These are phyloP conservation scores for Trematocara macrostoma DNA, from an alignment of 2,113 vertebrate genomes.

Conservation along the genomic window DNA sequence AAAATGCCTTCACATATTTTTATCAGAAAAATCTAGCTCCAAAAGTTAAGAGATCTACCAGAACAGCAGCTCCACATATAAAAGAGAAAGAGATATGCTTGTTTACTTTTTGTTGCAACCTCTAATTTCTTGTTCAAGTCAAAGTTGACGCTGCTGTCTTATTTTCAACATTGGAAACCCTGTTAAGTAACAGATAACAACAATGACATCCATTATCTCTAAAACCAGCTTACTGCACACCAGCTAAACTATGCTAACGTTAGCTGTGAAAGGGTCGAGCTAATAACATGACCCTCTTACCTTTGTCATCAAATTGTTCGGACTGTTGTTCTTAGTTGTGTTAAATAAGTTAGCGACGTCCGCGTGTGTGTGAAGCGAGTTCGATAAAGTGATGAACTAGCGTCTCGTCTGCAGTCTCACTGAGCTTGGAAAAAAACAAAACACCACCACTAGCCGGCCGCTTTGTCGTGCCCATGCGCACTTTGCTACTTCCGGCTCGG, in stretches of 20 bases:
- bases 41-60: neutral
- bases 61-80: neutral
- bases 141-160: neutral
- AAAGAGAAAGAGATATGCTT: neutral
- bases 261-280: neutral
- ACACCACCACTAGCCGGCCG: neutral
- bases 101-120: neutral
- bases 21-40: neutral
- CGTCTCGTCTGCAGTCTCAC: neutral
- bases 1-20: neutral
- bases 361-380: neutral
- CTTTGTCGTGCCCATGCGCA: neutral
- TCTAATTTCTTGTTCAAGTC: neutral
- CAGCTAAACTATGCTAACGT: conserved; percentile 5
- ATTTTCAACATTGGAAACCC: neutral
- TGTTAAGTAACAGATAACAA: neutral
- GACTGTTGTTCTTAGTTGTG: neutral
- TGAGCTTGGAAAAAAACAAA: neutral
- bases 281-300: neutral
- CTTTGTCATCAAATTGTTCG: conserved; percentile 20
- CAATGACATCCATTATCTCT: neutral
- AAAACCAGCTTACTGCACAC: neutral
- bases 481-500: neutral
- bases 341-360: neutral
- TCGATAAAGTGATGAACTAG: neutral